These are phyloP conservation scores for Huso huso DNA, from an alignment of 2,797 vertebrate species.

Conservation along the genomic window DNA sequence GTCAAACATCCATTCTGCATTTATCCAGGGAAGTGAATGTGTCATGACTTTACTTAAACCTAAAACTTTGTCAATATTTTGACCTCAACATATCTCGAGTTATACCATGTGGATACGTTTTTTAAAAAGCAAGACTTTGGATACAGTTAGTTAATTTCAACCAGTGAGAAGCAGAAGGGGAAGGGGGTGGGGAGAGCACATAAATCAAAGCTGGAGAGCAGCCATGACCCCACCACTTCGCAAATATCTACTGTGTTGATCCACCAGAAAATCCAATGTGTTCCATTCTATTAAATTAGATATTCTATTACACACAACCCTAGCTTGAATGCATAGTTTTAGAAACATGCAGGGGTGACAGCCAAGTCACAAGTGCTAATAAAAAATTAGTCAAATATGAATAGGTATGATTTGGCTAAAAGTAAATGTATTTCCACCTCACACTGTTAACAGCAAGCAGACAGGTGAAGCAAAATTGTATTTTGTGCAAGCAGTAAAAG, in stretches of 20 bases:
- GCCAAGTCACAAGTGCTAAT: slow-evolving; percentile 1
- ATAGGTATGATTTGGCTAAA: slow-evolving; percentile 7
- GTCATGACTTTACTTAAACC: too few species aligned
- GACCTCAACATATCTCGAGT: too few species aligned
- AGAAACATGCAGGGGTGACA: slow-evolving; percentile 9
- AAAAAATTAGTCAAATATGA: slow-evolving; percentile 1
- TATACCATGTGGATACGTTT: too few species aligned
- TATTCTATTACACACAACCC: slow-evolving; percentile 25
- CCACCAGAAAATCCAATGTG: slow-evolving; percentile 38
- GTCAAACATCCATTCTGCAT: too few species aligned
- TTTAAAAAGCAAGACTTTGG: too few species aligned
- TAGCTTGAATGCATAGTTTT: slow-evolving; percentile 22
- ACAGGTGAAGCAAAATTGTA: not conserved
- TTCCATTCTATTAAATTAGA: slow-evolving; percentile 34
- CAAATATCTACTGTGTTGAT: slow-evolving; percentile 32
- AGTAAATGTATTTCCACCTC: slow-evolving; percentile 2
- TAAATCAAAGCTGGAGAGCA: too few species aligned
- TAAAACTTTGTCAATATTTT: too few species aligned
- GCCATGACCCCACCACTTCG: slow-evolving; percentile 20
- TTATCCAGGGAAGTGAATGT: too few species aligned
- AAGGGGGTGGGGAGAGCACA: too few species aligned
- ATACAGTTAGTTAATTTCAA: too few species aligned
- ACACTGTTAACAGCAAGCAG: not conserved
- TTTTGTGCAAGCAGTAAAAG: too few species aligned
- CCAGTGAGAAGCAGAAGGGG: too few species aligned